Percentiles rank a stretch among this genome's conserved stretches.
These are phyloP conservation scores for Zaprionus capensis DNA, from an alignment of 1,140 invertebrate species.

Conservation along the genomic window DNA sequence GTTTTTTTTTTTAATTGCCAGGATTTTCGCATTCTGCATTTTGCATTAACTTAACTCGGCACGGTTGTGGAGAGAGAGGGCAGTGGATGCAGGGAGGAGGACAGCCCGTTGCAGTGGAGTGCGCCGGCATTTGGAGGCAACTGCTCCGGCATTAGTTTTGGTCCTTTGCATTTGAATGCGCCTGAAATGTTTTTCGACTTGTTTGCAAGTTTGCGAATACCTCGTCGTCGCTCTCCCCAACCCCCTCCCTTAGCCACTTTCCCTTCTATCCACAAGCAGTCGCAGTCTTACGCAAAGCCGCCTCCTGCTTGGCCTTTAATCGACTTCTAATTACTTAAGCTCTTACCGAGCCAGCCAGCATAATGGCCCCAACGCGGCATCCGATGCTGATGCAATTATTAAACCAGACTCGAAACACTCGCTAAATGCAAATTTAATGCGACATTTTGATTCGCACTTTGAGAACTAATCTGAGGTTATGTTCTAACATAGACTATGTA, in stretches of 20 bases:
- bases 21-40: conserved; percentile 65
- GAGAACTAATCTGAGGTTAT: not conserved
- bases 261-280: not conserved
- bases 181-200: conserved; percentile 65
- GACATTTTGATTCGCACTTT: conserved; percentile 2
- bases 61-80: not conserved
- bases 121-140: not conserved
- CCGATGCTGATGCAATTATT: conserved; percentile 58
- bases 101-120: conserved; percentile 28
- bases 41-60: conserved; percentile 62
- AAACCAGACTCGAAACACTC: conserved; percentile 2
- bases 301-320: conserved; percentile 45
- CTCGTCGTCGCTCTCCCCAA: not conserved
- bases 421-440: conserved; percentile 39
- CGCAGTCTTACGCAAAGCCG: not conserved
- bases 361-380: conserved; percentile 56
- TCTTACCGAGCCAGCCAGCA: conserved; percentile 50
- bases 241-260: not conserved
- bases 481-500: too few relatives aligned
- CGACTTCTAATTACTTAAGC: conserved; percentile 78
- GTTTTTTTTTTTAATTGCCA: conserved; percentile 69
- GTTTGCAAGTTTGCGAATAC: conserved; percentile 54
- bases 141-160: conserved; percentile 54
- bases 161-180: conserved; percentile 67
- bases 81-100: not conserved